Conservation (phyloP, 2,113 vertebrate species). For the Serinus canaria region DNA sequence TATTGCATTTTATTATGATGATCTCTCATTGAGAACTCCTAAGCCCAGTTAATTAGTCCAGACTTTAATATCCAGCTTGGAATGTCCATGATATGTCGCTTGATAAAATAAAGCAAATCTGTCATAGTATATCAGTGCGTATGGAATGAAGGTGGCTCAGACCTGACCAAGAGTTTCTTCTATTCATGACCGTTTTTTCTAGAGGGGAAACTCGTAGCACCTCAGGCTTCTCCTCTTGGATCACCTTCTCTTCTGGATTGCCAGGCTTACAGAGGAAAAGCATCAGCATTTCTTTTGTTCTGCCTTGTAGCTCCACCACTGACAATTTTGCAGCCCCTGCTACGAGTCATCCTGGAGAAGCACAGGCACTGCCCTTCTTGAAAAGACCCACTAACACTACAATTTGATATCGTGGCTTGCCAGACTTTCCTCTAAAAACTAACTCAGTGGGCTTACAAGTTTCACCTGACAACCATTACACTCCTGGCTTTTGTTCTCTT, state of each 20-base stretch:
- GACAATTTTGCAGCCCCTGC: background rate
- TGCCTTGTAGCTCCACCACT: background rate
- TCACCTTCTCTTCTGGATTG: background rate
- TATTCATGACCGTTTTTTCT: background rate
- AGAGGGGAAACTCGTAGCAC: background rate
- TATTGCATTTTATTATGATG: background rate
- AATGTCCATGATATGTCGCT: accelerated
- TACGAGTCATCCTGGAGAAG: background rate
- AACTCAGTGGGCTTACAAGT: background rate
- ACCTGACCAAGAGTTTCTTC: background rate
- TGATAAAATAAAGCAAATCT: background rate
- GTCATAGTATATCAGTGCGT: background rate
- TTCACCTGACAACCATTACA: background rate
- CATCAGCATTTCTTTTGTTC: background rate
- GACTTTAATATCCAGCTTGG: background rate
- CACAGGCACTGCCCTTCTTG: background rate
- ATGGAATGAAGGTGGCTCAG: background rate
- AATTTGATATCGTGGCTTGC: accelerated
- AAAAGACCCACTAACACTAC: background rate
- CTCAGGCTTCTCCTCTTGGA: background rate
- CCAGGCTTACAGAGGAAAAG: background rate
- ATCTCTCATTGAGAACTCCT: background rate
- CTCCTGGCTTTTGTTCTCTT: background rate
- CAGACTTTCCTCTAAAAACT: background rate
- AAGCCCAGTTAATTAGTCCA: background rate